These are phyloP conservation scores for Discoglossus pictus DNA, from an alignment of 2,797 vertebrate genomes.

Conservation along the genomic window DNA sequence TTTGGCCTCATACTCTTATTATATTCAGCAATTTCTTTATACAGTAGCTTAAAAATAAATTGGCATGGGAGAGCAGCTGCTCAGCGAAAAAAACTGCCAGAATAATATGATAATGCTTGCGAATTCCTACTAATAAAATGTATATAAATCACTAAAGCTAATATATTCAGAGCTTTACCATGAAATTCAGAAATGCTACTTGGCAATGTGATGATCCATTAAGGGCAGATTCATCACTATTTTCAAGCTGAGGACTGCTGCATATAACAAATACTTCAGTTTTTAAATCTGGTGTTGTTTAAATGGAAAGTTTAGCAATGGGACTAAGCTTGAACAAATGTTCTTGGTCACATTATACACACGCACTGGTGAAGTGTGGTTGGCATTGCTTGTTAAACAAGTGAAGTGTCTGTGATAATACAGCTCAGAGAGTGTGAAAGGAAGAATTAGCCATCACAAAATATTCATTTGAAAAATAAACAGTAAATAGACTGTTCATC, in stretches of 20 bases:
- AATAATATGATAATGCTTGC: conserved; percentile 26
- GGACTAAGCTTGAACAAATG: no score
- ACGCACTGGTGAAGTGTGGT: no score
- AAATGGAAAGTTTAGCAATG: no score
- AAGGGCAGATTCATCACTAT: conserved; percentile 20
- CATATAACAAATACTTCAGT: no score
- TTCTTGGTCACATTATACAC: no score
- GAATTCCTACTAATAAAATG: conserved; percentile 33
- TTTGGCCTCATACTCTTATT: conserved; percentile 1
- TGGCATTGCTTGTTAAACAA: no score
- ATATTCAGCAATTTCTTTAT: conserved; percentile 2
- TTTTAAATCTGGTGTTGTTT: no score
- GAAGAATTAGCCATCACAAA: no score
- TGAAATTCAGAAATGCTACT: conserved; percentile 9
- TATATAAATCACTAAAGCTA: conserved; percentile 24
- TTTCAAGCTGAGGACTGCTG: neutral
- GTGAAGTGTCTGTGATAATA: no score
- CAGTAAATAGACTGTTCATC: no score
- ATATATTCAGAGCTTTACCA: conserved; percentile 19
- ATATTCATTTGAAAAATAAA: no score
- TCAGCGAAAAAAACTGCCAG: conserved; percentile 34
- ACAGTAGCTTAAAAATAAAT: conserved; percentile 14
- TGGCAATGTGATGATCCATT: conserved; percentile 3
- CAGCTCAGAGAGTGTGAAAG: no score
- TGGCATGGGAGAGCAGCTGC: conserved; percentile 24